Evolutionary conservation across 2,888 invertebrate genomes (phyloP).

Genomic region (Trichopria drosophilae): DNA sequence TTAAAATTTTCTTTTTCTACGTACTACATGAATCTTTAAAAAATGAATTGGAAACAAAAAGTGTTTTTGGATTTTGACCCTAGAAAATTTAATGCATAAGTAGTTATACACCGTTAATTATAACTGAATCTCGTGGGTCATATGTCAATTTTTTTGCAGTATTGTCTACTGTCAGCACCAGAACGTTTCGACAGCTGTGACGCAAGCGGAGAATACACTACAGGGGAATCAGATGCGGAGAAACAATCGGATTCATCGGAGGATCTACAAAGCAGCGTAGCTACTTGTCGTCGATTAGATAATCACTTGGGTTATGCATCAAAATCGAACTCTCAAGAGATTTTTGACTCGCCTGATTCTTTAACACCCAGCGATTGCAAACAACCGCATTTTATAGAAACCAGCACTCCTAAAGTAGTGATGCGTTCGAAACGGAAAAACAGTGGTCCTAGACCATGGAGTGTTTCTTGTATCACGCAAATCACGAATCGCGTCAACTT

Average conservation of each 20-base stretch:
- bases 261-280: conserved; percentile 75
- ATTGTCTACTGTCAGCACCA: conserved; percentile 38
- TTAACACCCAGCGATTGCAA: too few species aligned
- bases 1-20: too few species aligned
- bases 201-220: conserved; percentile 87
- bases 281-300: conserved; percentile 64
- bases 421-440: conserved; percentile 67
- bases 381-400: conserved; percentile 36
- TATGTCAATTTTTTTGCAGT: conserved; percentile 29
- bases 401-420: conserved; percentile 62
- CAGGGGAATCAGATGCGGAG: conserved; percentile 71
- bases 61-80: too few species aligned
- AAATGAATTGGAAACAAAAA: too few species aligned
- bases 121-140: too few species aligned
- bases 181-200: conserved; percentile 78
- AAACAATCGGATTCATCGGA: conserved; percentile 74
- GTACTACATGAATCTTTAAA: too few species aligned
- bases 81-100: too few species aligned
- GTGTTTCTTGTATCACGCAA: conserved; percentile 83
- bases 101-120: too few species aligned
- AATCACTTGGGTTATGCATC: conserved; percentile 43
- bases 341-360: conserved; percentile 52
- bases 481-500: conserved; percentile 54
- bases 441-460: conserved; percentile 75
- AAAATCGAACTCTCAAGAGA: conserved; percentile 54